Evolutionary conservation across 2,113 vertebrate genomes (phyloP).

Genomic region (Pungitius pungitius): DNA sequence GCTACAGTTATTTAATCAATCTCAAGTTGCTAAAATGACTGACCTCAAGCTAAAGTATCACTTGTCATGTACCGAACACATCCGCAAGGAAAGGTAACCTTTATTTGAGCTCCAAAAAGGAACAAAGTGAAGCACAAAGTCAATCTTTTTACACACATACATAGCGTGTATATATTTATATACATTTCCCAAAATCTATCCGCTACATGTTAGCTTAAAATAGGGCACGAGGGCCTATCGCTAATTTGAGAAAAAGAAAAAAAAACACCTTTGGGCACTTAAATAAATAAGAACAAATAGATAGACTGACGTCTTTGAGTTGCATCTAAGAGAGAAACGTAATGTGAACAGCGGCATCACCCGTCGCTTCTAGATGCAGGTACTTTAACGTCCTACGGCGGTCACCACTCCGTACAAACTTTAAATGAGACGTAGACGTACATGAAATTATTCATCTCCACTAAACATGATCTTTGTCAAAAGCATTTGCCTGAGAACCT

Average conservation of each 20-base stretch:
- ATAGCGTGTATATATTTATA: constrained; percentile 44
- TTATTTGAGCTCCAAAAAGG: constrained; percentile 64
- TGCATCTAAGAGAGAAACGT: not conserved
- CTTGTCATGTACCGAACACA: not conserved
- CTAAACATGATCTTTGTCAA: not conserved
- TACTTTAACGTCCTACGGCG: constrained; percentile 52
- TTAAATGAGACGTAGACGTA: not conserved
- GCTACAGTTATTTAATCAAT: not conserved
- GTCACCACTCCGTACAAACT: constrained; percentile 10
- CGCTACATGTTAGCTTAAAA: constrained; percentile 8
- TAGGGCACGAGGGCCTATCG: not conserved
- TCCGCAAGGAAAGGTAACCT: constrained; percentile 48
- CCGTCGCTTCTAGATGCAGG: constrained; percentile 32
- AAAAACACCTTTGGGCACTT: constrained; percentile 65
- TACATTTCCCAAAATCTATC: constrained; percentile 35
- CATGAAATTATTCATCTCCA: not conserved
- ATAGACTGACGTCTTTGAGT: not conserved
- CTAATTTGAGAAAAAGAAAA: constrained; percentile 7
- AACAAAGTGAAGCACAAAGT: constrained; percentile 48
- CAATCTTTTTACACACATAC: constrained; percentile 32
- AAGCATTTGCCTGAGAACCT: constrained; percentile 1
- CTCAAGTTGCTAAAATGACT: not conserved
- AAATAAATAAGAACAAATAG: constrained; percentile 67
- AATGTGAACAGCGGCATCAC: not conserved
- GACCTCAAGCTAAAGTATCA: not conserved